Conservation (phyloP, 2,113 vertebrate species). For the Melanostigma gelatinosum region DNA sequence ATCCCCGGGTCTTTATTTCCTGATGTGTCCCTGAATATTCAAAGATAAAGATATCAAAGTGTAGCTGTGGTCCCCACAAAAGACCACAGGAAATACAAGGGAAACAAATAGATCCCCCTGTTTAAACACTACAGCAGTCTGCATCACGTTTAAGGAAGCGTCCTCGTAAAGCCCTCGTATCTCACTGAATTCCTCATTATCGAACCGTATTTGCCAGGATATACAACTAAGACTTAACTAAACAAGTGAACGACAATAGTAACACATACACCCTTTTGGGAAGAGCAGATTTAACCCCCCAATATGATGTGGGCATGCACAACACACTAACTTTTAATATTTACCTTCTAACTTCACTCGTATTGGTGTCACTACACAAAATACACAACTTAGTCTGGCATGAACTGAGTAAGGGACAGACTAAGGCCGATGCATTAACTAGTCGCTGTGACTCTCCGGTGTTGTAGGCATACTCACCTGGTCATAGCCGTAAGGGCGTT, state of each 20-base stretch:
- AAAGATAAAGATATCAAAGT: conserved; percentile 87
- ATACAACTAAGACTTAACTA: conserved; percentile 45
- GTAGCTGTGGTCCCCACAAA: conserved; percentile 80
- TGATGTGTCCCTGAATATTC: conserved; percentile 87
- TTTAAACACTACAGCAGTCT: conserved; percentile 67
- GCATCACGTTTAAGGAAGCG: conserved; percentile 69
- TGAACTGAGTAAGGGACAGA: conserved; percentile 35
- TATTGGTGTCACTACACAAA: conserved; percentile 42
- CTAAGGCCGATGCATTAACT: conserved; percentile 33
- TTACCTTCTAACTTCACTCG: conserved; percentile 38
- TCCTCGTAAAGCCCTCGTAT: conserved; percentile 68
- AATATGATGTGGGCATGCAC: conserved; percentile 72
- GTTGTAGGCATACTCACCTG: conserved; percentile 87
- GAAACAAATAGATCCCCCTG: conserved; percentile 76
- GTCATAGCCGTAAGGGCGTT: conserved; percentile 98
- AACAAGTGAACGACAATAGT: conserved; percentile 59
- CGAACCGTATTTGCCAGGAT: conserved; percentile 63
- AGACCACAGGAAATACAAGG: conserved; percentile 82
- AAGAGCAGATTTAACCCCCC: conserved; percentile 51
- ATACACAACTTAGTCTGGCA: conserved; percentile 41
- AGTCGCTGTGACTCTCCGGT: conserved; percentile 26
- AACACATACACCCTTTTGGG: conserved; percentile 54
- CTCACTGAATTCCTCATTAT: conserved; percentile 54
- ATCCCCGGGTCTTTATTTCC: conserved; percentile 86
- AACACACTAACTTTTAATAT: conserved; percentile 45